Conservation (phyloP, 2,888 invertebrate species). For the Atethmia centrago region DNA sequence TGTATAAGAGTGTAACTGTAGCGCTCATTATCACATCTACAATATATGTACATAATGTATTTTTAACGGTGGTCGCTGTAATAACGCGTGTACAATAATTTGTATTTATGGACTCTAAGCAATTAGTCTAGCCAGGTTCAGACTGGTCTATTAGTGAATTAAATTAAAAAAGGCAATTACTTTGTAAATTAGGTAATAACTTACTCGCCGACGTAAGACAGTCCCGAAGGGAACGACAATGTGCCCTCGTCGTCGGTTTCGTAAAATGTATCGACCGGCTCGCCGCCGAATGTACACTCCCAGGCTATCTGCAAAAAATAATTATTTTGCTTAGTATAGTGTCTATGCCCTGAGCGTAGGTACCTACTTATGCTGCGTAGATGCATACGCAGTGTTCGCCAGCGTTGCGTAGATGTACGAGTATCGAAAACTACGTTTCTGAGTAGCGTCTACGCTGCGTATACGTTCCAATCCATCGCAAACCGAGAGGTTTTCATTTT, state of each 20-base stretch:
- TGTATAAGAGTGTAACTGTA: background rate
- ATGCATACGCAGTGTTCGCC: background rate
- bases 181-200: conserved; percentile 49
- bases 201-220: conserved; percentile 72
- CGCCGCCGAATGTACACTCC: conserved; percentile 66
- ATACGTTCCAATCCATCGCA: background rate
- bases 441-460: background rate
- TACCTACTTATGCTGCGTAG: background rate
- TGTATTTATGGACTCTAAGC: background rate
- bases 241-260: conserved; percentile 54
- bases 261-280: conserved; percentile 64
- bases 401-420: background rate
- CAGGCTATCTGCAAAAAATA: conserved; percentile 70
- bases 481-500: background rate
- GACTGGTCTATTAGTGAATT: conserved; percentile 3
- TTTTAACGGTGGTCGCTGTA: background rate
- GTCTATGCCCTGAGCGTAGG: background rate
- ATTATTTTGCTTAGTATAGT: background rate
- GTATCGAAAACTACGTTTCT: background rate
- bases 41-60: background rate
- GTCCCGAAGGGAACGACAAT: conserved; percentile 69
- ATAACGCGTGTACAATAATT: background rate
- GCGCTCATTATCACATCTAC: background rate
- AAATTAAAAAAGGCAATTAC: conserved; percentile 38
- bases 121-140: conserved; percentile 10